These are phyloP conservation scores for Lucilia sericata DNA, from an alignment of 1,140 invertebrate genomes.

Conservation along the genomic window DNA sequence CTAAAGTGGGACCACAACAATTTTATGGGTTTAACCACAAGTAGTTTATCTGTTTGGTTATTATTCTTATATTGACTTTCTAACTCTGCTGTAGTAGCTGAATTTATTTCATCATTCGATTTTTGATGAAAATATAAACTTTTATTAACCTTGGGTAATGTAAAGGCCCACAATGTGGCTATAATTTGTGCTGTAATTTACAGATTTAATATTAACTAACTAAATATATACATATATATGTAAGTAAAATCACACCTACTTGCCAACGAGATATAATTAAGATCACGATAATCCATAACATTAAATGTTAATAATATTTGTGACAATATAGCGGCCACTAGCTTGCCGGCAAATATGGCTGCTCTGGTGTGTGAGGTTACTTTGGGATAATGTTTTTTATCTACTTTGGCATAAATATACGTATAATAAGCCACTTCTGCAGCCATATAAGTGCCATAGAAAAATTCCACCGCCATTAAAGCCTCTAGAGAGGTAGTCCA, in stretches of 20 bases:
- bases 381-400: constrained; percentile 78
- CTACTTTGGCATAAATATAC: constrained; percentile 93
- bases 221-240: too few relatives aligned
- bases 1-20: constrained; percentile 79
- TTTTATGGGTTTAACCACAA: constrained; percentile 36
- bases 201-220: not conserved
- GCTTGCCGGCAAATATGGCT: constrained; percentile 77
- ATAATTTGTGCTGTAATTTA: constrained; percentile 73
- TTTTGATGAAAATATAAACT: constrained; percentile 84
- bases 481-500: constrained; percentile 76
- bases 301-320: constrained; percentile 75
- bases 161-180: constrained; percentile 80
- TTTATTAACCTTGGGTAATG: constrained; percentile 79
- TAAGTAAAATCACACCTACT: constrained; percentile 65
- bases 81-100: not conserved
- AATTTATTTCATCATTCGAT: not conserved
- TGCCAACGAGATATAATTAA: constrained; percentile 79
- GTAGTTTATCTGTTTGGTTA: constrained; percentile 43
- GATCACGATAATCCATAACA: constrained; percentile 74
- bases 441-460: constrained; percentile 87
- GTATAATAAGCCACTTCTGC: constrained; percentile 93
- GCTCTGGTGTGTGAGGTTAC: constrained; percentile 81
- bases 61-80: constrained; percentile 30
- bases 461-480: constrained; percentile 75
- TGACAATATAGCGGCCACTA: constrained; percentile 73